Evolutionary conservation across 2,888 invertebrate genomes (phyloP).

Genomic region (Sarcophaga carnaria): DNA sequence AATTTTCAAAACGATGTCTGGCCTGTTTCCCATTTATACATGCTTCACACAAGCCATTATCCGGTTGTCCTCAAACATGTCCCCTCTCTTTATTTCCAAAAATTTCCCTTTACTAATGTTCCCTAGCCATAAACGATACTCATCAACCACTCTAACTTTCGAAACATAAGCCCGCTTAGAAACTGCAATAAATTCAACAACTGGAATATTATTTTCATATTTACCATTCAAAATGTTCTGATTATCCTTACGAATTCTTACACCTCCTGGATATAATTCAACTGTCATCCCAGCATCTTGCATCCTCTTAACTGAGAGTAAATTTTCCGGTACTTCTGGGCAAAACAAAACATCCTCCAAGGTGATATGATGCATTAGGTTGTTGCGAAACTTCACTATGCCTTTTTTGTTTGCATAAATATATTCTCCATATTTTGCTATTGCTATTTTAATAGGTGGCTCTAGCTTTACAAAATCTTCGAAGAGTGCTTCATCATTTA

Average conservation of each 20-base stretch:
- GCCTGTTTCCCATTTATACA: constrained; percentile 30
- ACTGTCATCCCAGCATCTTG: constrained; percentile 73
- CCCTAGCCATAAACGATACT: constrained; percentile 71
- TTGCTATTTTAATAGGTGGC: constrained; percentile 73
- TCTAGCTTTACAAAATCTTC: constrained; percentile 57
- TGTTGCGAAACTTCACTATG: constrained; percentile 72
- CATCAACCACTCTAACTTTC: constrained; percentile 16
- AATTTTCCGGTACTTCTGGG: constrained; percentile 72
- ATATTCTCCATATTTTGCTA: constrained; percentile 72
- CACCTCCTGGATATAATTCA: constrained; percentile 66
- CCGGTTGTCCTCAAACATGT: constrained; percentile 57
- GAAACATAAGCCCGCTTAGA: too few relatives aligned
- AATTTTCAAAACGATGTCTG: constrained; percentile 75
- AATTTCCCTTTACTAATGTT: constrained; percentile 69
- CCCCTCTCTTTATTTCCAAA: constrained; percentile 63
- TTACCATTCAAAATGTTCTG: constrained; percentile 48
- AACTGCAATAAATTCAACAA: constrained; percentile 49
- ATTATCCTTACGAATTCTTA: constrained; percentile 74
- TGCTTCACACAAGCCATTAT: background rate
- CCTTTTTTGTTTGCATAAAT: constrained; percentile 67
- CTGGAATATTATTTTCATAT: constrained; percentile 54
- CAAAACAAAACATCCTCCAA: constrained; percentile 73
- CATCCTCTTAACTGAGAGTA: constrained; percentile 68
- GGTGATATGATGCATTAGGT: constrained; percentile 62
- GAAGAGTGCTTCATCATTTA: constrained; percentile 66